Evolutionary conservation across 2,113 vertebrate genomes (phyloP), one percentile per base, ranked within the genome.

Genomic region (Cisticola juncidis): DNA sequence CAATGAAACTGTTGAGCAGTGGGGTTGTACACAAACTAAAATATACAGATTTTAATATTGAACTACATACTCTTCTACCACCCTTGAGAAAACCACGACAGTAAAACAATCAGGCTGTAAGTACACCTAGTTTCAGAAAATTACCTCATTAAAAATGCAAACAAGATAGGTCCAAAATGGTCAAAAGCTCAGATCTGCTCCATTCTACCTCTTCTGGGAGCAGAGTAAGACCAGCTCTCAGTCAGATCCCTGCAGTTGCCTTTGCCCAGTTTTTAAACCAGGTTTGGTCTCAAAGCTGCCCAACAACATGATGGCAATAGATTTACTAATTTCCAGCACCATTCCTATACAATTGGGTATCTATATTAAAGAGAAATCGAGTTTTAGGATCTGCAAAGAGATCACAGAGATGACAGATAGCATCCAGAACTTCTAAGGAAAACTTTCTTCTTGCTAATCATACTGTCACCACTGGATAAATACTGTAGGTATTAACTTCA

Each of bases 1-100:
- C 83, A 58, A 40, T 93, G 96, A 91, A 95, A 96, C 58, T 77
- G 87, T 66, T 90, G 71, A 96, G 68, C n/a, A 20, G 69, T 65
- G 79, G 58, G 51, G 73, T 91, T 93, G 92, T 69, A 90, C 58
- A 92, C 25, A 90, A 82, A 88, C 25, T 36, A 77, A 91, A 93
- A 89, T 1, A 61, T 12, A 82, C 9, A 81, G 47, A 88, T 76
- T 83, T 91, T 81, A 73, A 81, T 51, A 57, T 0, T 77, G 47
- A 80, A 62, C 45, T 57, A 62, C 20, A 60, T 60, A 81, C 72
- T 87, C 56, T 29, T 77, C 56, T 40, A 11, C 51, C 50, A 21
- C 38, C 73, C 73, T 70, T 53, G 82, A 38, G 19, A 88, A 53
- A 84, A 24, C 9, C 33, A 58, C 0, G 3, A 31, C 23, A 70